These are phyloP conservation scores for Trachymyrmex cornetzi DNA, from an alignment of 1,140 invertebrate genomes.

Conservation along the genomic window DNA sequence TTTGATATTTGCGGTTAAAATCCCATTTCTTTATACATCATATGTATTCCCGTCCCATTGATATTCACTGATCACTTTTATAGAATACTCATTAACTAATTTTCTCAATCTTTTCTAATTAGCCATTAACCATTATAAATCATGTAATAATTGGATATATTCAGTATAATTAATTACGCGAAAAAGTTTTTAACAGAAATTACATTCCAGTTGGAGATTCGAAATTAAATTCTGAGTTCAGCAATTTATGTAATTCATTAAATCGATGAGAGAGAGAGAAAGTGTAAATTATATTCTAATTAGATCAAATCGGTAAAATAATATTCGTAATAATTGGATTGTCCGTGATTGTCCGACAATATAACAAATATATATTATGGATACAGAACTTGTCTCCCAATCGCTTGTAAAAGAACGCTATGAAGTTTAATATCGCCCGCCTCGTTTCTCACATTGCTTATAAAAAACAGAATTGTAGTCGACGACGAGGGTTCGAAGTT, in stretches of 20 bases:
- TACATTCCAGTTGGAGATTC: not conserved
- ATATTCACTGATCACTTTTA: not conserved
- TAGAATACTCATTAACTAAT: not conserved
- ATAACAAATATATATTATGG: not conserved
- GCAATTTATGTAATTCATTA: conserved; percentile 11
- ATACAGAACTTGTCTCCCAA: conserved; percentile 18
- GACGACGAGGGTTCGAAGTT: conserved; percentile 54
- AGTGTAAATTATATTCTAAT: conserved; percentile 2
- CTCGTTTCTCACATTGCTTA: conserved; percentile 48
- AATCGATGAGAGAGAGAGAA: not conserved
- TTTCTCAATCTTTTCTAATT: not conserved
- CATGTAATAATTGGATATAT: not conserved
- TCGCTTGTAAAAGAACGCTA: not conserved
- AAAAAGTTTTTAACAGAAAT: not conserved
- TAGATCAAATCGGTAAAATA: not conserved
- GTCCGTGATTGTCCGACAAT: not conserved
- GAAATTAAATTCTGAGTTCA: not conserved
- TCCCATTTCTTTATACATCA: not conserved
- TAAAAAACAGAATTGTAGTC: conserved; percentile 52
- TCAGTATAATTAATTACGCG: conserved; percentile 9
- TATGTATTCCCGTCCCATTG: not conserved
- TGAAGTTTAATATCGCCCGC: conserved; percentile 35
- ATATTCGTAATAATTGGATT: not conserved
- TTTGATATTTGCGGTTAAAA: conserved; percentile 1
- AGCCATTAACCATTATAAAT: not conserved